A percentile compares a stretch with the other conserved stretches of the same genome.
Evolutionary conservation across 2,797 vertebrate species (phyloP).

Genomic region (Setipinna tenuifilis): DNA sequence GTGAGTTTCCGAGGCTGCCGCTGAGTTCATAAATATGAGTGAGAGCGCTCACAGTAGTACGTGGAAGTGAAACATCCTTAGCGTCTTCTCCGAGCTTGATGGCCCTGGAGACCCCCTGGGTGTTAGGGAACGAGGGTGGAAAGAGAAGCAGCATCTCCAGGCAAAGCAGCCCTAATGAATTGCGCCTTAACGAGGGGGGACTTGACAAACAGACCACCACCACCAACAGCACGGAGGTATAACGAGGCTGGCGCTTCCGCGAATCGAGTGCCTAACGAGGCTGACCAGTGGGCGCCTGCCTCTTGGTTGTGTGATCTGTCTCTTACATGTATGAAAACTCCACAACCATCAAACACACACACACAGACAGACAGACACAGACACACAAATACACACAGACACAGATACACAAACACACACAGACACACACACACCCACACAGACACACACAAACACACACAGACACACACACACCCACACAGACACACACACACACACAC

Average conservation of each 20-base stretch:
- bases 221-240: not conserved
- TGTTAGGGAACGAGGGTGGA: not conserved
- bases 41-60: not conserved
- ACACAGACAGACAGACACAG: too few species aligned
- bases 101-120: not conserved
- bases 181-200: not conserved
- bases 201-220: not conserved
- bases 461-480: too few species aligned
- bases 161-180: conserved; percentile 5
- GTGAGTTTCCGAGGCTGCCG: not conserved
- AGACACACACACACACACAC: not conserved
- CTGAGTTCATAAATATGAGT: not conserved
- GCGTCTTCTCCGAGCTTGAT: not conserved
- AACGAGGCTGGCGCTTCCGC: not conserved
- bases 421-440: too few species aligned
- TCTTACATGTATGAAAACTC: not conserved
- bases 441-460: not conserved
- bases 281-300: not conserved
- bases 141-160: not conserved
- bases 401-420: too few species aligned
- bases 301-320: not conserved
- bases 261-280: conserved; percentile 11
- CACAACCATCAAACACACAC: too few species aligned
- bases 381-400: too few species aligned
- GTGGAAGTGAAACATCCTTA: not conserved